phyloP scores from a whole-genome alignment of 2,888 invertebrate genomes.

The Ptilodon capucinus region DNA sequence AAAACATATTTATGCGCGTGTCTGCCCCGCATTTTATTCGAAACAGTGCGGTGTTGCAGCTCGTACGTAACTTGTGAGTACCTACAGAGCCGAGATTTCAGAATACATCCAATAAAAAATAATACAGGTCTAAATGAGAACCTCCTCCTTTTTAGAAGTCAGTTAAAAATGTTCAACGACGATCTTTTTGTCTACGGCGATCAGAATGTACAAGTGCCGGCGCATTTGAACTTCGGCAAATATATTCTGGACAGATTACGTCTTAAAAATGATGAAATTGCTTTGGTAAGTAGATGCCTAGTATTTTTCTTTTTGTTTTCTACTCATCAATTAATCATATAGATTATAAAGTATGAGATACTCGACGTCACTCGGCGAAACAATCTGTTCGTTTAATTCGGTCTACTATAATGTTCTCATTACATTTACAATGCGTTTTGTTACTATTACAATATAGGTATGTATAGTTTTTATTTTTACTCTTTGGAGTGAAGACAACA shows the following conservation, averaged over 20 bases:
- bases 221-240: slow-evolving; percentile 65
- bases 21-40: background rate
- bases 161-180: slow-evolving; percentile 42
- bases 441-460: too few relatives aligned
- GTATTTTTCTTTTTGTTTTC: background rate
- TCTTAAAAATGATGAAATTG: slow-evolving; percentile 41
- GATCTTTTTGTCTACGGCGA: slow-evolving; percentile 50
- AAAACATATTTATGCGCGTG: background rate
- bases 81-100: background rate
- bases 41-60: background rate
- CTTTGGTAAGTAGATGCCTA: slow-evolving; percentile 48
- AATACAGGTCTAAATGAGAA: too few relatives aligned
- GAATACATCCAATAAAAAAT: too few relatives aligned
- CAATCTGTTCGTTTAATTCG: too few relatives aligned
- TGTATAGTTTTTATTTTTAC: too few relatives aligned
- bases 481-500: too few relatives aligned
- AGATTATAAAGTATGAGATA: too few relatives aligned
- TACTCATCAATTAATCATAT: background rate
- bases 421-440: too few relatives aligned
- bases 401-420: too few relatives aligned
- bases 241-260: slow-evolving; percentile 53
- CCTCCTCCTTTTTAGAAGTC: too few relatives aligned
- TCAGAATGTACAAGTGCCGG: slow-evolving; percentile 53
- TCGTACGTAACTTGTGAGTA: background rate
- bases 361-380: too few relatives aligned